These are phyloP conservation scores for Zaprionus bogoriensis DNA, from an alignment of 2,888 invertebrate species.

Conservation along the genomic window DNA sequence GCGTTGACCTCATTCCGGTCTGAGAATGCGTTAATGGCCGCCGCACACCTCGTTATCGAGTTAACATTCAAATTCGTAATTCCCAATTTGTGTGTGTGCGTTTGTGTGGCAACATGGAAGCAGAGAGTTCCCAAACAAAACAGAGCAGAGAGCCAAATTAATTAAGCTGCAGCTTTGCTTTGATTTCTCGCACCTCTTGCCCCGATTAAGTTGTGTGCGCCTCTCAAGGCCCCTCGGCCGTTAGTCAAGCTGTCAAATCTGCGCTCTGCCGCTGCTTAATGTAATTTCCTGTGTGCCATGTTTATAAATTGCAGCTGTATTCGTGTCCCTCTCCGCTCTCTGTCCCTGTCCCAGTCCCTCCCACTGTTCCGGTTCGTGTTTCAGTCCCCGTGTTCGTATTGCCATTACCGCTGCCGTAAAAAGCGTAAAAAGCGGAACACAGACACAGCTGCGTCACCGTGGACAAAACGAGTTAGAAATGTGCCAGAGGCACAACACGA, in stretches of 20 bases:
- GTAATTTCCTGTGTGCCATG: constrained; percentile 51
- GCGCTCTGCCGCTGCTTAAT: constrained; percentile 37
- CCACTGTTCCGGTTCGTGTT: too few species aligned
- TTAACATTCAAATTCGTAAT: constrained; percentile 6
- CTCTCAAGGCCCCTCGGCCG: constrained; percentile 17
- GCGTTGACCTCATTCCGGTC: constrained; percentile 50
- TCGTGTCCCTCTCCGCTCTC: background rate
- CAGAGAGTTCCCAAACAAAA: background rate
- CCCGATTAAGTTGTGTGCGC: too few species aligned
- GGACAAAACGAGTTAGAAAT: constrained; percentile 43
- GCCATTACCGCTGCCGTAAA: constrained; percentile 20
- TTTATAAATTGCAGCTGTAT: constrained; percentile 29
- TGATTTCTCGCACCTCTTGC: constrained; percentile 5
- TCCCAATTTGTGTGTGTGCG: constrained; percentile 16
- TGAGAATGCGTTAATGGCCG: constrained; percentile 28
- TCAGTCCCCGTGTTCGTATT: constrained; percentile 3
- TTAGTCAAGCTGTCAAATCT: constrained; percentile 35
- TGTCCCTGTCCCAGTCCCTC: too few species aligned
- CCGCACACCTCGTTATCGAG: constrained; percentile 22
- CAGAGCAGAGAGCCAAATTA: background rate
- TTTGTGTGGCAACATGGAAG: constrained; percentile 13
- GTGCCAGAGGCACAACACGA: constrained; percentile 36
- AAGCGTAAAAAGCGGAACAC: background rate
- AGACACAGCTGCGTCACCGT: constrained; percentile 30
- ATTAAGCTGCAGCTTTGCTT: constrained; percentile 1